Evolutionary conservation across 1,140 invertebrate species (phyloP).

Genomic region (Bombus pyrosoma): DNA sequence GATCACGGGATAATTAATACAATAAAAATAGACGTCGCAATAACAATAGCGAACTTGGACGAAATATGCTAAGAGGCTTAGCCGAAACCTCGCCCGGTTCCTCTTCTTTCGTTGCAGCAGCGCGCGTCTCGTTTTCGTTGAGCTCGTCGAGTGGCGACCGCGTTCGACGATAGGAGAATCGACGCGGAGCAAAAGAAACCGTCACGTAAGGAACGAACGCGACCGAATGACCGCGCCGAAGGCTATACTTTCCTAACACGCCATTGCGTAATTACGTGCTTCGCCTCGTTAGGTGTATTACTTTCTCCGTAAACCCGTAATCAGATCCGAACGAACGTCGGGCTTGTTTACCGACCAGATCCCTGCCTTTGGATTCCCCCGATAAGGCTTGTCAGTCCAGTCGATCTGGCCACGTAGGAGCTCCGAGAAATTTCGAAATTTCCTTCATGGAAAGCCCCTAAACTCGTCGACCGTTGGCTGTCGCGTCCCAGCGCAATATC

Average conservation of each 20-base stretch:
- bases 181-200: neutral
- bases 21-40: conserved; percentile 76
- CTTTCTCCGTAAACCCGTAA: conserved; percentile 73
- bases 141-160: neutral
- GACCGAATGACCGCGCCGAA: conserved; percentile 48
- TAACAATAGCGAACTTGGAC: conserved; percentile 71
- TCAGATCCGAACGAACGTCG: conserved; percentile 69
- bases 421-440: conserved; percentile 56
- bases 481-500: neutral
- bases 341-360: conserved; percentile 62
- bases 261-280: conserved; percentile 80
- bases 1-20: conserved; percentile 78
- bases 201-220: conserved; percentile 55
- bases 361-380: conserved; percentile 43
- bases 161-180: conserved; percentile 23
- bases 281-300: conserved; percentile 80
- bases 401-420: conserved; percentile 24
- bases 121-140: neutral
- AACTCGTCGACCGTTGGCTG: neutral
- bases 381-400: conserved; percentile 43
- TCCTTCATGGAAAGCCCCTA: conserved; percentile 25
- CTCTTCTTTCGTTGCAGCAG: neutral
- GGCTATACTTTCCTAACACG: conserved; percentile 75
- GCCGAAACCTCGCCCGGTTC: conserved; percentile 46
- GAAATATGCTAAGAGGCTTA: conserved; percentile 78